Percentiles rank a stretch among this genome's conserved stretches.
Conservation (phyloP, 2,797 vertebrate genomes). For the Chloroceryle inda region DNA sequence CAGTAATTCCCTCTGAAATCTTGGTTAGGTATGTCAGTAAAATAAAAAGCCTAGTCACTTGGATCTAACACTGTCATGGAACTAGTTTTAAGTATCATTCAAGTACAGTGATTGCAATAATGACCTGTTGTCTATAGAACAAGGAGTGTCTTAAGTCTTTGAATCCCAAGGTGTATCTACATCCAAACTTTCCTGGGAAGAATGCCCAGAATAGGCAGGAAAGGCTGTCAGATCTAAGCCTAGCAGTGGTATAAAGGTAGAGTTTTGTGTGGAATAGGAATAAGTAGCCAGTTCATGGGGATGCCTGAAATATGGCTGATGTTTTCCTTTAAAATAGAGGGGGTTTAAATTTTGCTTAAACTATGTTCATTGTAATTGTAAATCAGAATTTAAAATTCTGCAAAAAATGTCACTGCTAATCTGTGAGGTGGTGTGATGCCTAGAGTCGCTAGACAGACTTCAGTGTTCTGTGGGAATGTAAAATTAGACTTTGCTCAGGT, state of each 20-base stretch:
- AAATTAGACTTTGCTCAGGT: background rate
- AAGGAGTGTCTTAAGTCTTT: background rate
- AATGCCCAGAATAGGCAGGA: rapidly evolving
- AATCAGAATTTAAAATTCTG: background rate
- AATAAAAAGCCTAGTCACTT: background rate
- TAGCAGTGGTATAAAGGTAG: background rate
- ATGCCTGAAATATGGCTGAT: background rate
- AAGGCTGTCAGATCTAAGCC: background rate
- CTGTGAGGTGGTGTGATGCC: rapidly evolving
- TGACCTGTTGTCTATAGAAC: background rate
- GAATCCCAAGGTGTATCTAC: background rate
- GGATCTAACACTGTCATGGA: background rate
- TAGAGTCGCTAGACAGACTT: background rate
- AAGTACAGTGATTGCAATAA: background rate
- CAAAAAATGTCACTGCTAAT: background rate
- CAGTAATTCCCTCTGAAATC: background rate
- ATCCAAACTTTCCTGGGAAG: background rate
- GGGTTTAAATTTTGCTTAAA: background rate
- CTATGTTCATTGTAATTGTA: background rate
- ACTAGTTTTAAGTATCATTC: background rate
- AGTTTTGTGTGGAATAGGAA: background rate
- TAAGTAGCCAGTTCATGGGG: background rate
- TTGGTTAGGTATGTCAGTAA: background rate
- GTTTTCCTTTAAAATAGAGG: background rate
- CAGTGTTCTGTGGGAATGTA: background rate